A percentile compares a stretch with the other conserved stretches of the same genome.
Conservation (phyloP, 1,140 invertebrate species). For the Caenorhabditis latens region DNA sequence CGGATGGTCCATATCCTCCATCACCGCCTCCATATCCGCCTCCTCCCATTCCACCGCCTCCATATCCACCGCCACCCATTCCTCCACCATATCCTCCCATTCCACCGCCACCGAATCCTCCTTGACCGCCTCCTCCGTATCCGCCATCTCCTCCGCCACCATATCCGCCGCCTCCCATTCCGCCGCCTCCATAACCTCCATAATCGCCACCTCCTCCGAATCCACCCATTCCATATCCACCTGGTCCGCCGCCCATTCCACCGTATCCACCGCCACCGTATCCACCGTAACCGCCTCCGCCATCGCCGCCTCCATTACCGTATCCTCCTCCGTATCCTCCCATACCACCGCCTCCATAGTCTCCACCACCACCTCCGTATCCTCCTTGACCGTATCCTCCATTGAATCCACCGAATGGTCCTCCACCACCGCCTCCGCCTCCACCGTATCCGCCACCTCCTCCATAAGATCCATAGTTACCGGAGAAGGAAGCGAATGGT, state of each 20-base stretch:
- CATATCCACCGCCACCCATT: conserved; percentile 39
- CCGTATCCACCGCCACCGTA: conserved; percentile 59
- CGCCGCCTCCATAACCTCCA: conserved; percentile 56
- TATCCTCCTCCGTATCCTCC: conserved; percentile 60
- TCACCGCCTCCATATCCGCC: conserved; percentile 58
- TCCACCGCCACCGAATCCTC: conserved; percentile 56
- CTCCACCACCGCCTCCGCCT: conserved; percentile 39
- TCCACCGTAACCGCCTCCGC: conserved; percentile 22
- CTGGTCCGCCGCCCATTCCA: conserved; percentile 58
- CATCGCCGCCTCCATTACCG: conserved; percentile 29
- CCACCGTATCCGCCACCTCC: conserved; percentile 42
- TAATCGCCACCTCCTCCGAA: conserved; percentile 25
- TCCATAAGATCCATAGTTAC: conserved; percentile 51
- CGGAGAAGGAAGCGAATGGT: conserved; percentile 54
- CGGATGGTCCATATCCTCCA: conserved; percentile 55
- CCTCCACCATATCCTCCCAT: conserved; percentile 51
- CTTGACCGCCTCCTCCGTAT: conserved; percentile 45
- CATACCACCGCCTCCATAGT: neutral
- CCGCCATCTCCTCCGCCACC: conserved; percentile 36
- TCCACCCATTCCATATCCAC: conserved; percentile 60
- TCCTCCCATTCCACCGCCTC: conserved; percentile 44
- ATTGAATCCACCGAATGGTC: conserved; percentile 57
- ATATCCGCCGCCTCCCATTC: conserved; percentile 12
- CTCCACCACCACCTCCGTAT: conserved; percentile 11
- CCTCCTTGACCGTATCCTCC: conserved; percentile 60